Conservation (phyloP, 2,797 vertebrate genomes). For the Enteromius argenteus region DNA sequence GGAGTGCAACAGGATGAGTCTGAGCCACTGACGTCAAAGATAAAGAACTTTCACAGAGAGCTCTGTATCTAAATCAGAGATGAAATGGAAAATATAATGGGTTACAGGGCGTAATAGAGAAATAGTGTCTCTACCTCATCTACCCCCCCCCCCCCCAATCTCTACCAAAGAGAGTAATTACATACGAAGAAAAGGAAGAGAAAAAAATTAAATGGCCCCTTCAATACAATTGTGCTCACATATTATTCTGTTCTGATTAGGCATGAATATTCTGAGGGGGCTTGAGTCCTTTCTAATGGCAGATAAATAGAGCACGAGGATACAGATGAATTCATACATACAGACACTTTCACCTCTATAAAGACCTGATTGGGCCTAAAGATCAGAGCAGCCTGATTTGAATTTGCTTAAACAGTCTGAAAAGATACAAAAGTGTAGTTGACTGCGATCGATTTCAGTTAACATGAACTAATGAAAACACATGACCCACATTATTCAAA, state of each 20-base stretch:
- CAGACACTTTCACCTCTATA: neutral
- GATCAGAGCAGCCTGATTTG: neutral
- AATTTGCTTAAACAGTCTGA: neutral
- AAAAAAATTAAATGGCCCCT: slow-evolving; percentile 14
- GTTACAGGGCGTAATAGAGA: slow-evolving; percentile 34
- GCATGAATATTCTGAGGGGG: neutral
- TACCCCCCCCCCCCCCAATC: neutral
- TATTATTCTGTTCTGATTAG: slow-evolving; percentile 23
- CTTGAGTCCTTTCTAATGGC: neutral
- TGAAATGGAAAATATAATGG: slow-evolving; percentile 29
- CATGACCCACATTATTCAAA: neutral
- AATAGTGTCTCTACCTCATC: neutral
- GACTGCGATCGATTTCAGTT: neutral
- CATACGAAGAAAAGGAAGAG: slow-evolving; percentile 11
- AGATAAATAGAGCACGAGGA: slow-evolving; percentile 8
- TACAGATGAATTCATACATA: slow-evolving; percentile 16
- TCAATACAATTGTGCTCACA: slow-evolving; percentile 7
- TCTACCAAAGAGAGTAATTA: slow-evolving; percentile 42
- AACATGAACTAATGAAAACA: slow-evolving; percentile 1
- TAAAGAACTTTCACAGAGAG: slow-evolving; percentile 22
- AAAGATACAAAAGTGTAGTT: neutral
- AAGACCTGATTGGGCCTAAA: neutral
- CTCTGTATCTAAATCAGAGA: slow-evolving; percentile 28
- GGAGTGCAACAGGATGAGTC: slow-evolving; percentile 18
- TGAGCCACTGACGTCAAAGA: slow-evolving; percentile 11